Evolutionary conservation across 2,113 vertebrate species (phyloP), one percentile per base, ranked within the genome.

Genomic region (human): DNA sequence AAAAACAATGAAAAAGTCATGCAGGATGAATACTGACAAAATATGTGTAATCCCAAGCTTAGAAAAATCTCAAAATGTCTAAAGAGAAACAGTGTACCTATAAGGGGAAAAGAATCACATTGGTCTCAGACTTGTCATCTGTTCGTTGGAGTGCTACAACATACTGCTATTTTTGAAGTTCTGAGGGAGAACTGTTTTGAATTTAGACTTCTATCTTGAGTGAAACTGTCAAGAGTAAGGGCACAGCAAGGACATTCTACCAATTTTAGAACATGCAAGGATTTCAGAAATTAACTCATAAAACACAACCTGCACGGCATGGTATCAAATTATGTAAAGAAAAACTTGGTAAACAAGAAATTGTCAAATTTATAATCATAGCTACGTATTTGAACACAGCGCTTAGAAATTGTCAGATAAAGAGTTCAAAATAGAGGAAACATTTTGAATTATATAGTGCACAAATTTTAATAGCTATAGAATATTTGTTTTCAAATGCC

Each of bases 11-110:
- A 83, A 83, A 79, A 91, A 38, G 66, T 38, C 23, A 55, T 38
- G 22, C 43, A 64, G 57, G 25, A 79, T 59, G 89, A 68, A 80
- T 79, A 38, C 50, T 78, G 45, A 76, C 0, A n/a, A 95, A 73
- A 64, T 89, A 81, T 70, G 14, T 92, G 11, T 95, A 87, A 89
- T 48, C 23, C 27, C 4, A 88, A 55, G 6, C 40, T 48, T 48
- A 90, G 43, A 80, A 83, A 66, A 81, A 94, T 84, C 38, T 97
- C 38, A 73, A 55, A 87, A 48, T 78, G 12, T 83, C 43, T 83
- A 11, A 79, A 90, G 59, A 92, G 48, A 59, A 76, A 40, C 22
- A 94, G 20, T 68, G 52, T 55, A 20, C 52, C 75, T 92, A 0
- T 17, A 75, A 85, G 30, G 13, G 55, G 22, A 48, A 45, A 52